Evolutionary conservation across 2,797 vertebrate species (phyloP).

Genomic region (Mustela erminea): DNA sequence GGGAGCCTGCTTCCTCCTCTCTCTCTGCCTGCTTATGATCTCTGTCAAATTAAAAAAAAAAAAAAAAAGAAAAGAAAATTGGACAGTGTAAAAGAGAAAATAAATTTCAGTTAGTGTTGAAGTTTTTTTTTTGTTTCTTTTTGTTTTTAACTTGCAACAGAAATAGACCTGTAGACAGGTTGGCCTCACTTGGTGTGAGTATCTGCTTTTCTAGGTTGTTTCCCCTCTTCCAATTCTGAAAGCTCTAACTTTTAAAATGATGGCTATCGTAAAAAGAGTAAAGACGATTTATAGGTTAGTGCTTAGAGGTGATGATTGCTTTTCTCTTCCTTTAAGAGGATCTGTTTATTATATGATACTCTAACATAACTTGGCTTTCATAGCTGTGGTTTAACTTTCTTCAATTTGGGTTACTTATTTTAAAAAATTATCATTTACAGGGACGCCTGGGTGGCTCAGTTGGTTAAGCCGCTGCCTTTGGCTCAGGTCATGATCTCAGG

Average conservation of each 20-base stretch:
- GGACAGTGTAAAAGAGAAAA: conserved; percentile 37
- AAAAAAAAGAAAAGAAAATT: background rate
- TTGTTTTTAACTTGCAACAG: background rate
- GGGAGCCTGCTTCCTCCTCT: no score
- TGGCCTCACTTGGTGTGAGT: background rate
- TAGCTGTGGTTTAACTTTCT: conserved; percentile 52
- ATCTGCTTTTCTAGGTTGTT: conserved; percentile 22
- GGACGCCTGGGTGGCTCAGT: no score
- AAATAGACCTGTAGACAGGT: background rate
- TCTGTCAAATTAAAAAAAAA: background rate
- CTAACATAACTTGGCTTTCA: conserved; percentile 14
- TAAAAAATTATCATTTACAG: background rate
- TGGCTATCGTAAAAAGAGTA: background rate
- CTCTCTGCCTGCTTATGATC: no score
- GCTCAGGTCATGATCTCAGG: no score
- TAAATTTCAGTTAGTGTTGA: background rate
- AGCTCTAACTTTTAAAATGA: background rate
- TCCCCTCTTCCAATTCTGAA: conserved; percentile 1
- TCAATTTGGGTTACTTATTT: conserved; percentile 54
- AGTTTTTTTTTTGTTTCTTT: background rate
- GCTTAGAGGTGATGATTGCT: conserved; percentile 3
- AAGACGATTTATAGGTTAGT: conserved; percentile 39
- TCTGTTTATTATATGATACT: conserved; percentile 38
- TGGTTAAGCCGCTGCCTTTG: no score
- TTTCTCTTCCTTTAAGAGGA: conserved; percentile 36